A percentile compares a stretch with the other conserved stretches of the same genome.
These are phyloP conservation scores for Condylostylus longicornis DNA, from an alignment of 1,140 invertebrate genomes.

Conservation along the genomic window DNA sequence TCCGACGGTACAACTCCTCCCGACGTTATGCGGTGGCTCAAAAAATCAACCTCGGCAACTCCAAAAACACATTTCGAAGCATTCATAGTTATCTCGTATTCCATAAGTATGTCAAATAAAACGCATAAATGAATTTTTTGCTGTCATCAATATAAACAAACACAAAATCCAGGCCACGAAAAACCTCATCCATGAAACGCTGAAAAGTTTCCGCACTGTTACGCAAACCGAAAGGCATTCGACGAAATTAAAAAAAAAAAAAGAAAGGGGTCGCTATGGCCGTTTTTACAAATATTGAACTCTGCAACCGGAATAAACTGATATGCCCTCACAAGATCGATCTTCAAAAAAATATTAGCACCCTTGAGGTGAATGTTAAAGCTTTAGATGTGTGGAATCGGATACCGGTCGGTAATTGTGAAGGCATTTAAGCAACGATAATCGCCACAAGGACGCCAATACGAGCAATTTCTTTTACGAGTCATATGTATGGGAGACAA, in stretches of 20 bases:
- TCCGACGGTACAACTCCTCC: conserved; percentile 8
- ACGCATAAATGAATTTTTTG: conserved; percentile 17
- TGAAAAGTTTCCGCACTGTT: conserved; percentile 34
- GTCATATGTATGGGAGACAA: conserved; percentile 31
- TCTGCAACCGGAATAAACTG: conserved; percentile 28
- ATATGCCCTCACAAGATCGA: conserved; percentile 36
- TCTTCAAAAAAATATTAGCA: conserved; percentile 26
- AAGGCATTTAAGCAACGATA: conserved; percentile 32
- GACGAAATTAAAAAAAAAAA: conserved; percentile 15
- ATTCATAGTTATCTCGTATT: conserved; percentile 15
- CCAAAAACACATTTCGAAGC: conserved; percentile 20
- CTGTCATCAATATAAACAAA: conserved; percentile 28
- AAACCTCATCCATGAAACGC: conserved; percentile 35
- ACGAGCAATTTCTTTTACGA: conserved; percentile 28
- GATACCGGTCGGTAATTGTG: conserved; percentile 27
- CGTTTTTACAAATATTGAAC: conserved; percentile 27
- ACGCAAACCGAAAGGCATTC: conserved; percentile 21
- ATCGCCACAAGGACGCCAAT: conserved; percentile 31
- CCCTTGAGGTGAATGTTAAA: conserved; percentile 21
- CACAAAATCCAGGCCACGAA: conserved; percentile 18
- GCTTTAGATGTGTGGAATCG: conserved; percentile 20
- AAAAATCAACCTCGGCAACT: conserved; percentile 10
- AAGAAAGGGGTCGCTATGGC: conserved; percentile 26
- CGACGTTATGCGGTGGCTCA: conserved; percentile 10
- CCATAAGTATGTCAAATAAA: conserved; percentile 8